Percentiles rank a stretch among this genome's conserved stretches.
These are phyloP conservation scores for Halichoerus grypus DNA, from an alignment of 2,113 vertebrate genomes.

Conservation along the genomic window DNA sequence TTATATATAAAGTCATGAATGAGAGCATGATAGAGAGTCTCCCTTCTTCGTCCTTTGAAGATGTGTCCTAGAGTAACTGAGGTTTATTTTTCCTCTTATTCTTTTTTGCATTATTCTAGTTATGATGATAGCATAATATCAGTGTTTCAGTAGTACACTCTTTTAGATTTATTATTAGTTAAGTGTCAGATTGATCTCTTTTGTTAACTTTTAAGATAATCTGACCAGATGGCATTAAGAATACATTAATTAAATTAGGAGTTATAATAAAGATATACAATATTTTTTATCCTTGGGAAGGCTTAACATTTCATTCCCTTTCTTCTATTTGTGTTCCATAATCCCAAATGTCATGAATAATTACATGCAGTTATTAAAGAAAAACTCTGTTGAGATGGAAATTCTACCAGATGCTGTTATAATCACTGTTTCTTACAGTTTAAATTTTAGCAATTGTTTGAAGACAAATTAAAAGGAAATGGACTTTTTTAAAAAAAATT, in stretches of 20 bases:
- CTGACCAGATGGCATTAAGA: slow-evolving; percentile 82
- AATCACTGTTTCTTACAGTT: slow-evolving; percentile 62
- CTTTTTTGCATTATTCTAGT: slow-evolving; percentile 45
- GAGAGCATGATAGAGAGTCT: background rate
- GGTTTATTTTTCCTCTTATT: background rate
- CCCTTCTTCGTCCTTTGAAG: background rate
- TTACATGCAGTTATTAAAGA: slow-evolving; percentile 67
- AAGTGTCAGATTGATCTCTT: slow-evolving; percentile 80
- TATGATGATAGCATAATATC: slow-evolving; percentile 64
- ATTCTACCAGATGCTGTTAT: slow-evolving; percentile 60
- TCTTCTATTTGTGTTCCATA: slow-evolving; percentile 79
- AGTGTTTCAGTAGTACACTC: slow-evolving; percentile 65
- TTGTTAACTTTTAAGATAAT: slow-evolving; percentile 82
- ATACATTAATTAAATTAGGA: slow-evolving; percentile 86
- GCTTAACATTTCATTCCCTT: slow-evolving; percentile 75
- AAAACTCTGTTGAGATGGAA: slow-evolving; percentile 49
- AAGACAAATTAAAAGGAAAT: slow-evolving; percentile 63
- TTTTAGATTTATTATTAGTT: slow-evolving; percentile 78
- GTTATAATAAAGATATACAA: slow-evolving; percentile 78
- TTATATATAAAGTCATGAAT: background rate
- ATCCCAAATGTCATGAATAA: slow-evolving; percentile 83
- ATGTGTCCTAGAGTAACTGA: background rate
- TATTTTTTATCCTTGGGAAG: slow-evolving; percentile 72
- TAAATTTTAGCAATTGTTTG: slow-evolving; percentile 62
- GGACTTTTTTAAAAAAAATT: background rate